Evolutionary conservation across 2,113 vertebrate species (phyloP).

Genomic region (Calyptomena viridis): DNA sequence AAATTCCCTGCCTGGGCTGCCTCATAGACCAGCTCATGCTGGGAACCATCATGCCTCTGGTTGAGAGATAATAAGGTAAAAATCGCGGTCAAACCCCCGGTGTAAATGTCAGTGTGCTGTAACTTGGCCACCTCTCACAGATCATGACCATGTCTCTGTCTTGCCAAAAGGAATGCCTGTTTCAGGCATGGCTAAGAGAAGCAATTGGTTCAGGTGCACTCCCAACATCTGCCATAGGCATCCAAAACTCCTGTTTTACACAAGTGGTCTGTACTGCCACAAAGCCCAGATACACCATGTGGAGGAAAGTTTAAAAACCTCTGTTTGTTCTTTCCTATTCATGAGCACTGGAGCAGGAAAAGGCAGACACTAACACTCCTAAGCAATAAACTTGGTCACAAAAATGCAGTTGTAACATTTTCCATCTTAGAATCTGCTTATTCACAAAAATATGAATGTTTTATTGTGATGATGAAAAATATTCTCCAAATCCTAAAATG

Average conservation of each 20-base stretch:
- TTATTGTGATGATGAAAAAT: not conserved
- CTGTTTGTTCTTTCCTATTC: not conserved
- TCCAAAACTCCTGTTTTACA: not conserved
- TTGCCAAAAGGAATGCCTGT: rapidly evolving
- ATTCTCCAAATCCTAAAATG: not conserved
- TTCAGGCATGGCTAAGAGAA: rapidly evolving
- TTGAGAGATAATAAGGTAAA: not conserved
- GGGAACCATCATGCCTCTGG: not conserved
- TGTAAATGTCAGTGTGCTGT: not conserved
- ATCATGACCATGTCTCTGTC: not conserved
- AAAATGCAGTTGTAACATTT: not conserved
- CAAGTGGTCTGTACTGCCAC: not conserved
- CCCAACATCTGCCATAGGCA: not conserved
- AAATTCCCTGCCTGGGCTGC: not conserved
- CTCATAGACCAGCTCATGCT: rapidly evolving
- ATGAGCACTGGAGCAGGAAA: not conserved
- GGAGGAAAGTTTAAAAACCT: not conserved
- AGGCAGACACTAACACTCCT: not conserved
- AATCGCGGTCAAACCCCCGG: not conserved
- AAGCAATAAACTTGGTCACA: not conserved
- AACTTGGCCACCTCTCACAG: not conserved
- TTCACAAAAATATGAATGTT: not conserved
- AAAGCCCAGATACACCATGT: not conserved
- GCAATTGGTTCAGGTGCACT: not conserved
- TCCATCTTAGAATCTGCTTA: not conserved